These are phyloP conservation scores for Oreochromis grahami DNA, from an alignment of 2,797 vertebrate species.

Conservation along the genomic window DNA sequence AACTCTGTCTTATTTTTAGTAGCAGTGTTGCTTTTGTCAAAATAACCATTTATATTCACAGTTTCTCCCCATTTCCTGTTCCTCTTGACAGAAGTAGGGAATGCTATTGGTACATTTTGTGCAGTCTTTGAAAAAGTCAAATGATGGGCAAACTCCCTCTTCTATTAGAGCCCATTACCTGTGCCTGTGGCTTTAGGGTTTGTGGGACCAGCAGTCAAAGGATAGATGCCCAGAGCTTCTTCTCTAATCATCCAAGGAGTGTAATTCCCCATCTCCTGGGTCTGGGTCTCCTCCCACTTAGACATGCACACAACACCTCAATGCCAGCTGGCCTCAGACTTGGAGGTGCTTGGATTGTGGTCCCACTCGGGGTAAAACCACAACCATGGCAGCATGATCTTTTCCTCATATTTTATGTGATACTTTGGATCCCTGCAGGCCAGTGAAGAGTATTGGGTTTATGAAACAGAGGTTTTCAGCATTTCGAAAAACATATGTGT, in stretches of 20 bases:
- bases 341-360: rapidly evolving
- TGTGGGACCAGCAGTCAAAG: not conserved
- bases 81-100: not conserved
- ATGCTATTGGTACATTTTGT: not conserved
- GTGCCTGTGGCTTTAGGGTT: not conserved
- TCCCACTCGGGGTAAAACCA: not conserved
- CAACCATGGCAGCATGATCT: not conserved
- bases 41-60: not conserved
- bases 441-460: not conserved
- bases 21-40: not conserved
- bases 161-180: rapidly evolving
- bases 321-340: not conserved
- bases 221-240: not conserved
- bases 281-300: not conserved
- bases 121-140: not conserved
- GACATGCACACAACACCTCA: not conserved
- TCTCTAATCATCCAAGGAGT: not conserved
- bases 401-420: not conserved
- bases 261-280: not conserved
- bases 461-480: not conserved
- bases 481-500: not conserved
- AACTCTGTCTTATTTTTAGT: not conserved
- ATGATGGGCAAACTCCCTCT: not conserved
- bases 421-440: not conserved
- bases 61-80: rapidly evolving